These are phyloP conservation scores for Poecilobothrus nobilitatus DNA, from an alignment of 2,888 invertebrate genomes.

Conservation along the genomic window DNA sequence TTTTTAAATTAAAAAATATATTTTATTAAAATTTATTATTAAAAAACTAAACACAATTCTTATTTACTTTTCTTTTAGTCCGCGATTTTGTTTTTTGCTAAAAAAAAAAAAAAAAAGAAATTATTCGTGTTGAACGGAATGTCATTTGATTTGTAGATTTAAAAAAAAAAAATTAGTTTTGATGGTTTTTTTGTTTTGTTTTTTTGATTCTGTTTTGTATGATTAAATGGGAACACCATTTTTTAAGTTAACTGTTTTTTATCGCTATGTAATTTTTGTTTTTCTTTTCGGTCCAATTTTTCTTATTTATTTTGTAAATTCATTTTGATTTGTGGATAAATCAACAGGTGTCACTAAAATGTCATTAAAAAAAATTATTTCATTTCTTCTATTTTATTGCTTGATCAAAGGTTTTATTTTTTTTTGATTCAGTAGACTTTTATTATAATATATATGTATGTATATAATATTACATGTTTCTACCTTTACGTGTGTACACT, in stretches of 20 bases:
- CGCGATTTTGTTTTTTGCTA: too few relatives aligned
- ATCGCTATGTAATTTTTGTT: too few relatives aligned
- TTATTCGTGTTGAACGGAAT: background rate
- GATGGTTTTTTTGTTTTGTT: too few relatives aligned
- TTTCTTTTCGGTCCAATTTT: background rate
- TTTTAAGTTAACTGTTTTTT: background rate
- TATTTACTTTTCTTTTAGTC: too few relatives aligned
- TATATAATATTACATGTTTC: too few relatives aligned
- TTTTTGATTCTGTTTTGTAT: too few relatives aligned
- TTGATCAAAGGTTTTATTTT: background rate
- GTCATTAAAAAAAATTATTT: background rate
- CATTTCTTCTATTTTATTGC: background rate
- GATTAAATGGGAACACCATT: background rate
- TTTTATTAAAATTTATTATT: too few relatives aligned
- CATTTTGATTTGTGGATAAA: background rate
- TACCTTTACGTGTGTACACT: too few relatives aligned
- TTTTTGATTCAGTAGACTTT: too few relatives aligned
- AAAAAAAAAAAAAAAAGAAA: background rate
- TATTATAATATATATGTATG: too few relatives aligned
- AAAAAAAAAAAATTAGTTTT: background rate
- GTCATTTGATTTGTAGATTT: background rate
- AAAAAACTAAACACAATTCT: too few relatives aligned
- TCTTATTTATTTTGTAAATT: background rate
- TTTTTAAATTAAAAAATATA: too few relatives aligned
- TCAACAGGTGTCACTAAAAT: constrained; percentile 3